Conservation (phyloP, 2,797 vertebrate species). For the Enteromius fasciolatus region DNA sequence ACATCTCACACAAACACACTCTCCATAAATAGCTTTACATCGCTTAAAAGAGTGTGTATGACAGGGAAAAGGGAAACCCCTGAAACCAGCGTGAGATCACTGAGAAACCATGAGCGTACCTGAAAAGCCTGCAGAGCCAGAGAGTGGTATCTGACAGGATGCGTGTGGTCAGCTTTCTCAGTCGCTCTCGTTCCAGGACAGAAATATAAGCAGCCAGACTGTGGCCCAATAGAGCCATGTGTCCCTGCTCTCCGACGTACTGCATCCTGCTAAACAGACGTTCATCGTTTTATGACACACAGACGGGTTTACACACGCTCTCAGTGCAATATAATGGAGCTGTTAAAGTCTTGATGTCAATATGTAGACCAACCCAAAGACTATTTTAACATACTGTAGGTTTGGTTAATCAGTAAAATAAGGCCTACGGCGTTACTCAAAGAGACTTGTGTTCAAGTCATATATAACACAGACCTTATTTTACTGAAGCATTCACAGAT, state of each 20-base stretch:
- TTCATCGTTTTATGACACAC: constrained; percentile 27
- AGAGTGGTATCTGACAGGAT: constrained; percentile 94
- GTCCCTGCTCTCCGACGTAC: constrained; percentile 90
- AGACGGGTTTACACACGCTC: neutral
- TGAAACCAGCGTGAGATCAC: neutral
- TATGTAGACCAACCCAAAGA: neutral
- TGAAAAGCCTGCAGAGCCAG: constrained; percentile 97
- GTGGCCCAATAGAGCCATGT: constrained; percentile 94
- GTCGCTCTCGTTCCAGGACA: constrained; percentile 86
- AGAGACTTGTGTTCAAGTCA: neutral
- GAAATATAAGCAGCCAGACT: constrained; percentile 96
- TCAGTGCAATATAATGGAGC: neutral
- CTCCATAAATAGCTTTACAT: neutral
- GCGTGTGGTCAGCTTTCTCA: constrained; percentile 91
- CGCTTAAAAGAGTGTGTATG: neutral
- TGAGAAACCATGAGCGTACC: constrained; percentile 69
- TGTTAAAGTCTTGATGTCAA: neutral
- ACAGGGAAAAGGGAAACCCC: neutral
- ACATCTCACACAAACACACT: neutral
- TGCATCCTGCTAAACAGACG: constrained; percentile 81
- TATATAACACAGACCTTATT: neutral
- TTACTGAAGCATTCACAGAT: neutral
- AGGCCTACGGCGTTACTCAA: neutral
- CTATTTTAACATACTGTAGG: neutral
- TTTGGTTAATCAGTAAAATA: constrained; percentile 10